Evolutionary conservation across 2,113 vertebrate genomes (phyloP).

Genomic region (Octodon degus): DNA sequence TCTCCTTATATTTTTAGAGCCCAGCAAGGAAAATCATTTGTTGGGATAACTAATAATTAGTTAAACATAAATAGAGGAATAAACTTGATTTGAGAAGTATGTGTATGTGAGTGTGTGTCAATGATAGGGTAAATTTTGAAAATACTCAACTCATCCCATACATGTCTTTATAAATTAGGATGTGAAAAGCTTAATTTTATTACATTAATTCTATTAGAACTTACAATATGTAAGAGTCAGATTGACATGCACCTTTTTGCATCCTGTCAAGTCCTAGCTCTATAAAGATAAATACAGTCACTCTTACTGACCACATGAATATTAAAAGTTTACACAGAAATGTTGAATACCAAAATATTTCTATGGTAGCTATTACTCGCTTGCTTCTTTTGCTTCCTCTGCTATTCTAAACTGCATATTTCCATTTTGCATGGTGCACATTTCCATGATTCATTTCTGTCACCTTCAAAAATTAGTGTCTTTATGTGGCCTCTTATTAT

Average conservation of each 20-base stretch:
- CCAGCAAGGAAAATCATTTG: neutral
- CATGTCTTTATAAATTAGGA: neutral
- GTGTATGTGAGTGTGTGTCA: neutral
- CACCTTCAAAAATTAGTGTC: neutral
- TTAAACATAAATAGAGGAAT: neutral
- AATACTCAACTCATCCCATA: neutral
- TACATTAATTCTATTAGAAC: neutral
- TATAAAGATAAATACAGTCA: neutral
- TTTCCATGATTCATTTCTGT: neutral
- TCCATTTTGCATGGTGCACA: neutral
- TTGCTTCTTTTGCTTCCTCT: neutral
- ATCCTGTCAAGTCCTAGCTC: neutral
- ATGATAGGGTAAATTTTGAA: neutral
- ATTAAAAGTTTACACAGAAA: neutral
- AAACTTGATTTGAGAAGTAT: neutral
- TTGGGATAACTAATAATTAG: neutral
- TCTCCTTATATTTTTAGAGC: neutral
- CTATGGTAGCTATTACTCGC: neutral
- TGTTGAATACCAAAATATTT: neutral
- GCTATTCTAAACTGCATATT: neutral
- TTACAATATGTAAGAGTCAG: neutral
- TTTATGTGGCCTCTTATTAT: neutral
- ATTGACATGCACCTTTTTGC: neutral
- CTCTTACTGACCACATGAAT: neutral
- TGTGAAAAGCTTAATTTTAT: neutral